These are phyloP conservation scores for Drosophila subsilvestris DNA, from an alignment of 2,888 invertebrate species.

Conservation along the genomic window DNA sequence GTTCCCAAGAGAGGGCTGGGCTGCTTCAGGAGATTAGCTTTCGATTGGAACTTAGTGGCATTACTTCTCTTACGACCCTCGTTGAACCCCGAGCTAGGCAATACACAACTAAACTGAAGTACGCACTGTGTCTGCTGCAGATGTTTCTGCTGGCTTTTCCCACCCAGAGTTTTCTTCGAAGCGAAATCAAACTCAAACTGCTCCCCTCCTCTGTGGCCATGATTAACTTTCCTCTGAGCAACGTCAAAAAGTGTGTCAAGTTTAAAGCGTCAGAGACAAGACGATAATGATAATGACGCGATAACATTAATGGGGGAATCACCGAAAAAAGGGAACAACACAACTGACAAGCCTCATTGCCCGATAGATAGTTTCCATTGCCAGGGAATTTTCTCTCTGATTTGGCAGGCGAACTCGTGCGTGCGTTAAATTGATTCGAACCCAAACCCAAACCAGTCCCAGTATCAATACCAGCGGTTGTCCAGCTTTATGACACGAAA, in stretches of 20 bases:
- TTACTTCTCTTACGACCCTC: constrained; percentile 43
- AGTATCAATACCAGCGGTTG: constrained; percentile 14
- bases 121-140: constrained; percentile 43
- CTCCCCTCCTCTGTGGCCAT: not conserved
- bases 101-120: constrained; percentile 56
- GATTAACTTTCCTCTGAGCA: not conserved
- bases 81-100: constrained; percentile 51
- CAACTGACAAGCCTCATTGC: constrained; percentile 58
- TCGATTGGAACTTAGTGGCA: constrained; percentile 1
- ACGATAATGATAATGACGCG: constrained; percentile 26
- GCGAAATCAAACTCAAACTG: constrained; percentile 69
- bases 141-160: constrained; percentile 51
- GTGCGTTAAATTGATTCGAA: constrained; percentile 71
- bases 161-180: constrained; percentile 49
- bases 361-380: constrained; percentile 70
- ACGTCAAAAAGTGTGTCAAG: constrained; percentile 59
- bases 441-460: constrained; percentile 4
- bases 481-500: constrained; percentile 46
- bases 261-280: constrained; percentile 58
- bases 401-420: constrained; percentile 67
- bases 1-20: constrained; percentile 36
- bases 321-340: not conserved
- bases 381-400: constrained; percentile 71
- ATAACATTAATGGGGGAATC: constrained; percentile 21
- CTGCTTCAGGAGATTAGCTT: constrained; percentile 10